Evolutionary conservation across 2,888 invertebrate genomes (phyloP).

Genomic region (Busseola fusca): DNA sequence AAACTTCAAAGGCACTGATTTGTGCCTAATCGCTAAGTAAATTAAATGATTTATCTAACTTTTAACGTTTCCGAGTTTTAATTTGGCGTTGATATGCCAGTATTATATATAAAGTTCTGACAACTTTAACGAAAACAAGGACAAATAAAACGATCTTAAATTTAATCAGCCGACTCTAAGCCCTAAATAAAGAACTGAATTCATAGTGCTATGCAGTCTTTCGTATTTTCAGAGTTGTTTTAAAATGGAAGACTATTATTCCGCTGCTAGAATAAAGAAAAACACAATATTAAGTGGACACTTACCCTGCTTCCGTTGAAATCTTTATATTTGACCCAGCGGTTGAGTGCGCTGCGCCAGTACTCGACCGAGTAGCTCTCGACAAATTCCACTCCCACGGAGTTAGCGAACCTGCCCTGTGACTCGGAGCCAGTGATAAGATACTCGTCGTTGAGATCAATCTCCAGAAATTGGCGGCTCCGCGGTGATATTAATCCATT

Average conservation of each 20-base stretch:
- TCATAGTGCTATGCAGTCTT: constrained; percentile 39
- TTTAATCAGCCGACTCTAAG: constrained; percentile 38
- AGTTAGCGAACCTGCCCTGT: constrained; percentile 97
- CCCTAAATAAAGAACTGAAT: constrained; percentile 46
- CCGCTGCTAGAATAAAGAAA: constrained; percentile 16
- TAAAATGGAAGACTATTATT: constrained; percentile 21
- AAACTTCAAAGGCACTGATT: constrained; percentile 67
- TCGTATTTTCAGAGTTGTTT: constrained; percentile 30
- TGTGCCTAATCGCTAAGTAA: constrained; percentile 67
- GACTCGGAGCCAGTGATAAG: constrained; percentile 95
- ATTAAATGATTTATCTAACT: constrained; percentile 63
- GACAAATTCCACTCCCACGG: constrained; percentile 96
- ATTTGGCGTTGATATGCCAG: constrained; percentile 28
- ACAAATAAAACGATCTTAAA: constrained; percentile 24
- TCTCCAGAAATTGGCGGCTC: constrained; percentile 94
- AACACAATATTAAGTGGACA: constrained; percentile 47
- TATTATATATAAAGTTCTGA: constrained; percentile 2
- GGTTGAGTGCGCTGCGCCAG: constrained; percentile 91
- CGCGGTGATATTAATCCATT: constrained; percentile 93
- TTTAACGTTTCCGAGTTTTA: constrained; percentile 47
- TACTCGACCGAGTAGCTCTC: constrained; percentile 95
- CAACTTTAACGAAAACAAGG: constrained; percentile 11
- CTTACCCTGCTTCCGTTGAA: constrained; percentile 93
- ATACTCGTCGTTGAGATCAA: constrained; percentile 92
- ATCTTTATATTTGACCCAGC: constrained; percentile 95